These are phyloP conservation scores for Sebastes vulpes DNA, from an alignment of 2,797 vertebrate genomes.

Conservation along the genomic window DNA sequence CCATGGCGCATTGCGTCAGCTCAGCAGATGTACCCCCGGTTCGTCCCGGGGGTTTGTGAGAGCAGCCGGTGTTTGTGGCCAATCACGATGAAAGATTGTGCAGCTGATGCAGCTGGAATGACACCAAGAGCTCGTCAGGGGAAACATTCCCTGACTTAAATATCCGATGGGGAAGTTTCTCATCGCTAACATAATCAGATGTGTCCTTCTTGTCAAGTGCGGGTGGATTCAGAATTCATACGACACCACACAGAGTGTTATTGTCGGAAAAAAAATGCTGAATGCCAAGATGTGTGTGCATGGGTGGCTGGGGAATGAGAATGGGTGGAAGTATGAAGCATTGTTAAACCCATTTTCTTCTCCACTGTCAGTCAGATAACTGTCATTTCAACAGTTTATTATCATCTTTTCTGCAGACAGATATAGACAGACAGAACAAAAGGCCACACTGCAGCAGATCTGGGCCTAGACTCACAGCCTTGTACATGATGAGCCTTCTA, in stretches of 20 bases:
- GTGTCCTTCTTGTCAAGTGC: not conserved
- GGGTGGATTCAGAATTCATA: constrained; percentile 7
- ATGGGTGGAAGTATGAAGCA: constrained; percentile 6
- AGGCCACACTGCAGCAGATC: constrained; percentile 1
- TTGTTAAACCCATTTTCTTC: not conserved
- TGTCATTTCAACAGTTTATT: not conserved
- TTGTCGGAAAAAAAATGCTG: constrained; percentile 15
- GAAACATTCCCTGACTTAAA: constrained; percentile 1
- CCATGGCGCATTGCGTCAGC: constrained; percentile 49
- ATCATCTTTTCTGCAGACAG: not conserved
- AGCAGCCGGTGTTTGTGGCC: constrained; percentile 39
- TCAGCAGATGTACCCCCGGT: constrained; percentile 37
- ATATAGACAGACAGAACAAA: not conserved
- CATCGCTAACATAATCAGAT: not conserved
- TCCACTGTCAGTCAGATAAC: not conserved
- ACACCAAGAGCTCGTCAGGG: not conserved
- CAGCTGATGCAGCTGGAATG: constrained; percentile 34
- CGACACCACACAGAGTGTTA: constrained; percentile 1
- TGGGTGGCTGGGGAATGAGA: constrained; percentile 27
- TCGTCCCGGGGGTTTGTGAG: constrained; percentile 8
- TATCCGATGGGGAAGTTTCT: constrained; percentile 24
- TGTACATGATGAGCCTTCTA: not conserved
- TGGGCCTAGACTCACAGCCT: not conserved
- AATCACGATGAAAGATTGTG: constrained; percentile 25
- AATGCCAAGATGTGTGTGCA: constrained; percentile 10